A percentile compares a stretch with the other conserved stretches of the same genome.
These are phyloP conservation scores for Tragelaphus strepsiceros DNA, from an alignment of 2,113 vertebrate genomes.

Conservation along the genomic window DNA sequence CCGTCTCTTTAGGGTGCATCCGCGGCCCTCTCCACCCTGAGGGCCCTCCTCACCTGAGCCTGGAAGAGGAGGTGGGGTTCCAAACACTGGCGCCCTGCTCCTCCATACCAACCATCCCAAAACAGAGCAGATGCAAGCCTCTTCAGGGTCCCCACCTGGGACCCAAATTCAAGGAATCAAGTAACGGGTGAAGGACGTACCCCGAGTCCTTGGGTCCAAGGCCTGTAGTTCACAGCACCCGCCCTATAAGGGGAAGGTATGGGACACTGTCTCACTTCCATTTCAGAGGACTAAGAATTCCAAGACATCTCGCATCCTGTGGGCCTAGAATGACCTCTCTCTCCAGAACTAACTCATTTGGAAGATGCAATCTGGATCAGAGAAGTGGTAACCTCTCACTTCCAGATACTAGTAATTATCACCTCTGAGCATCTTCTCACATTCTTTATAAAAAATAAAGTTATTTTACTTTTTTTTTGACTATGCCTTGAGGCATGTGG, in stretches of 20 bases:
- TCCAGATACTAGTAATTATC: background rate
- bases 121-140: background rate
- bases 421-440: background rate
- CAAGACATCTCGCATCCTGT: background rate
- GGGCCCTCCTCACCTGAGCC: too few species aligned
- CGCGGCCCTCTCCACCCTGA: background rate
- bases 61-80: too few species aligned
- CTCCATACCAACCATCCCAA: accelerated
- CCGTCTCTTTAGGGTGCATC: background rate
- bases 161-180: background rate
- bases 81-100: background rate
- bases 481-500: background rate
- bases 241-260: background rate
- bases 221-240: background rate
- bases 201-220: background rate
- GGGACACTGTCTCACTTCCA: background rate
- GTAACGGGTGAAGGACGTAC: background rate
- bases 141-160: background rate
- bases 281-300: background rate
- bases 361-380: background rate
- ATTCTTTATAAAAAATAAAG: background rate
- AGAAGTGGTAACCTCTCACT: background rate
- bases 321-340: background rate
- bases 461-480: background rate
- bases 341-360: background rate